Conservation (phyloP, 2,888 invertebrate genomes). For the Sipunculus nudus region DNA sequence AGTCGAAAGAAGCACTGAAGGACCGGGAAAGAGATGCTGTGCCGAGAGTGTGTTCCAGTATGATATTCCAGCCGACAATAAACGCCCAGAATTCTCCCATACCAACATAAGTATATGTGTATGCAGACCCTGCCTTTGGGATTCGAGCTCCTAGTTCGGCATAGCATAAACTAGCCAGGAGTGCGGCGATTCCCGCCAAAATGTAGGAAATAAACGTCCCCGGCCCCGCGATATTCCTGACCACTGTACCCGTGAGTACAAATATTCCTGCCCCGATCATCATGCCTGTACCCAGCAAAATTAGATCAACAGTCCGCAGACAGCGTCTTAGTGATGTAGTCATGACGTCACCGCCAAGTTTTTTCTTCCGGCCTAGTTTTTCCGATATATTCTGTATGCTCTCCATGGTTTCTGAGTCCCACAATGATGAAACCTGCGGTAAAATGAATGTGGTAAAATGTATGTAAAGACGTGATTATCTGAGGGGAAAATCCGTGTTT, state of each 20-base stretch:
- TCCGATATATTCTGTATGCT: too few species aligned
- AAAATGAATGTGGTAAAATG: too few species aligned
- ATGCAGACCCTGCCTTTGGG: conserved; percentile 61
- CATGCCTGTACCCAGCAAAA: conserved; percentile 86
- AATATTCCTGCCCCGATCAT: conserved; percentile 99
- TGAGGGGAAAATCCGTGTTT: too few species aligned
- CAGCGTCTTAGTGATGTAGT: too few species aligned
- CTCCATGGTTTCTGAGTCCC: too few species aligned
- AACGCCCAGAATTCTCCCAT: conserved; percentile 54
- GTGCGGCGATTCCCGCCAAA: conserved; percentile 85
- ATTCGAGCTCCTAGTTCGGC: conserved; percentile 86
- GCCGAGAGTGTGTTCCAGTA: conserved; percentile 37
- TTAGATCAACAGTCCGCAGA: too few species aligned
- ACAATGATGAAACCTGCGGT: too few species aligned
- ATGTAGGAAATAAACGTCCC: conserved; percentile 82
- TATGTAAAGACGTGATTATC: too few species aligned
- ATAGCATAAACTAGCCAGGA: conserved; percentile 79
- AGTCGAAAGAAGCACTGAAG: conserved; percentile 66
- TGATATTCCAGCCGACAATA: conserved; percentile 47
- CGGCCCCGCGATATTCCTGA: conserved; percentile 85
- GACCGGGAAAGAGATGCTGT: conserved; percentile 50
- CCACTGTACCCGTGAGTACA: conserved; percentile 92
- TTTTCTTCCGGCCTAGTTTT: too few species aligned
- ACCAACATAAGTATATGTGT: conserved; percentile 56
- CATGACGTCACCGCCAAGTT: too few species aligned